Conservation (phyloP, 2,888 invertebrate species). For the Anticlea derivata region DNA sequence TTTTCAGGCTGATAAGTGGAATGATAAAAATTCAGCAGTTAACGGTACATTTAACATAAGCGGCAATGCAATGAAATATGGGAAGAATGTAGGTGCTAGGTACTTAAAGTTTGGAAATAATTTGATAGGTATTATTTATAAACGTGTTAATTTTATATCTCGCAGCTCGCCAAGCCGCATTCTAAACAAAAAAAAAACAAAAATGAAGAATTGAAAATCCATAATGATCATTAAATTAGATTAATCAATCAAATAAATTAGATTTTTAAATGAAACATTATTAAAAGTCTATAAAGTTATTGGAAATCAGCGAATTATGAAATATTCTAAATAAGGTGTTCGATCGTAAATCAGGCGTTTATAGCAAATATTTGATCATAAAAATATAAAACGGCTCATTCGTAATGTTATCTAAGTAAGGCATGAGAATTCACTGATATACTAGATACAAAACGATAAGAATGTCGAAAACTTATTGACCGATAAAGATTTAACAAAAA, state of each 20-base stretch:
- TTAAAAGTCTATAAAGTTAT: slow-evolving; percentile 31
- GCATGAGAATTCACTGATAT: slow-evolving; percentile 44
- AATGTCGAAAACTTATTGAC: slow-evolving; percentile 45
- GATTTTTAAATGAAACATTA: slow-evolving; percentile 24
- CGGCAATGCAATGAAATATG: too few species aligned
- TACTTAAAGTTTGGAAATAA: too few species aligned
- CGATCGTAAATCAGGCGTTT: slow-evolving; percentile 26
- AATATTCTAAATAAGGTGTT: slow-evolving; percentile 20
- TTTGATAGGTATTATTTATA: background rate
- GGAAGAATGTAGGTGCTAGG: too few species aligned
- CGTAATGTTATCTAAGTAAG: slow-evolving; percentile 31
- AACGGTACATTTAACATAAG: too few species aligned
- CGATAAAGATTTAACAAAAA: slow-evolving; percentile 38
- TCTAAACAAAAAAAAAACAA: slow-evolving; percentile 11
- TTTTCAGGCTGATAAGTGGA: too few species aligned
- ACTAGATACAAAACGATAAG: slow-evolving; percentile 36
- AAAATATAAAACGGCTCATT: slow-evolving; percentile 25
- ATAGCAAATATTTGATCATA: slow-evolving; percentile 33
- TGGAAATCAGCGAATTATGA: slow-evolving; percentile 23
- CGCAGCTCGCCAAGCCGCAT: background rate
- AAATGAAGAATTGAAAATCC: slow-evolving; percentile 24
- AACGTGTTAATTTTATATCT: slow-evolving; percentile 17
- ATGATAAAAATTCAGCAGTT: too few species aligned
- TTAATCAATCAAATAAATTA: slow-evolving; percentile 36
- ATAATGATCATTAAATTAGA: slow-evolving; percentile 26